Evolutionary conservation across 2,797 vertebrate genomes (phyloP).

Genomic region (Euphonia xanthogaster): DNA sequence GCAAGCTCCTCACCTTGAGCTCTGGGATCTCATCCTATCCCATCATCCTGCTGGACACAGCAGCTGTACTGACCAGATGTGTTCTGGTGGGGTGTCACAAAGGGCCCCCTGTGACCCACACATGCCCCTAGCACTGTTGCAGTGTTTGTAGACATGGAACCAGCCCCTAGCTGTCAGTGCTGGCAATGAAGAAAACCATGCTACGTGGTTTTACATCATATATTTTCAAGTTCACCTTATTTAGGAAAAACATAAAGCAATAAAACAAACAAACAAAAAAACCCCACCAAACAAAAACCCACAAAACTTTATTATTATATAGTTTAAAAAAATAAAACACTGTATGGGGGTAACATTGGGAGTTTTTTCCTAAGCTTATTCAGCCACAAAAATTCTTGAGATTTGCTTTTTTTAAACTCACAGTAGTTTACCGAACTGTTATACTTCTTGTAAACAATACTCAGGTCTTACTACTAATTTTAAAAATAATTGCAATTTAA

Average conservation of each 20-base stretch:
- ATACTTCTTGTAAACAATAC: not conserved
- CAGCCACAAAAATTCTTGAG: not conserved
- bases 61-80: not conserved
- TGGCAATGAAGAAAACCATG: not conserved
- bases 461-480: not conserved
- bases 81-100: not conserved
- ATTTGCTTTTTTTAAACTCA: not conserved
- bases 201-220: not conserved
- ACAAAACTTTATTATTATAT: not conserved
- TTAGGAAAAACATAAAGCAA: not conserved
- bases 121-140: not conserved
- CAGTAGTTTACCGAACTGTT: not conserved
- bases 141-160: not conserved
- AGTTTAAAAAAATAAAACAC: not conserved
- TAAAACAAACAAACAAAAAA: not conserved
- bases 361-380: not conserved
- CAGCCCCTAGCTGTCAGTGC: not conserved
- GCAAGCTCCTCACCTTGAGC: not conserved
- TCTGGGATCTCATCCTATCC: not conserved
- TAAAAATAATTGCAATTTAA: not conserved
- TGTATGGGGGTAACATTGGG: not conserved
- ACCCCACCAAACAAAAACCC: fast-evolving
- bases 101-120: not conserved
- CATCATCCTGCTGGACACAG: not conserved
- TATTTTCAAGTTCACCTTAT: not conserved